phyloP scores from a whole-genome alignment of 92 coral and sea anemone species.

The Chrysogorgia sp. region DNA sequence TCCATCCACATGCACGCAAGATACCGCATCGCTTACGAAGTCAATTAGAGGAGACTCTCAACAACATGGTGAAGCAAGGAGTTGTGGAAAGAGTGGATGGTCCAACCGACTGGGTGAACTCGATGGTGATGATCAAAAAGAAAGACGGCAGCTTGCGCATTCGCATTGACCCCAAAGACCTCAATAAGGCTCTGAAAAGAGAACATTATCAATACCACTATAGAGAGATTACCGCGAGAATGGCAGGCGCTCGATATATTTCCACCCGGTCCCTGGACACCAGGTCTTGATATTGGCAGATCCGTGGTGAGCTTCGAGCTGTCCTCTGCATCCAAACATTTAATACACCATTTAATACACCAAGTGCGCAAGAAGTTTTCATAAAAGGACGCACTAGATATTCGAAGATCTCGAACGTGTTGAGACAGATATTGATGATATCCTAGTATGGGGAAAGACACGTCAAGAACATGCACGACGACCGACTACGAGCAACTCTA shows the following conservation, averaged over 20 bases:
- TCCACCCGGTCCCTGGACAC: slow-evolving; percentile 11
- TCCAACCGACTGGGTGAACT: slow-evolving; percentile 31
- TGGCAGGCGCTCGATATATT: slow-evolving; percentile 9
- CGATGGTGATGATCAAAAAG: slow-evolving; percentile 19
- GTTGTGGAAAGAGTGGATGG: slow-evolving; percentile 17
- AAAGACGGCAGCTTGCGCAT: slow-evolving; percentile 18
- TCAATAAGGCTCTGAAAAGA: slow-evolving; percentile 14
- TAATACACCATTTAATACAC: slow-evolving; percentile 23
- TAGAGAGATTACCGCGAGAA: slow-evolving; percentile 8
- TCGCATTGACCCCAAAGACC: slow-evolving; percentile 12
- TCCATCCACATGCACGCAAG: slow-evolving; percentile 38
- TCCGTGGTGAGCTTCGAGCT: not conserved
- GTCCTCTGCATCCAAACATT: slow-evolving; percentile 9
- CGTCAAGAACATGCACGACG: slow-evolving; percentile 64
- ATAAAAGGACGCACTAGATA: slow-evolving; percentile 44
- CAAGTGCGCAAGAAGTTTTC: slow-evolving; percentile 48
- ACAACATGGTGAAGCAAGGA: slow-evolving; percentile 17
- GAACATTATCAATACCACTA: slow-evolving; percentile 38
- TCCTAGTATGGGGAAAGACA: slow-evolving; percentile 71
- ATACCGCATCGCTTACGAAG: slow-evolving; percentile 15
- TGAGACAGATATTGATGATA: slow-evolving; percentile 71
- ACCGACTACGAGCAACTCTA: slow-evolving; percentile 27
- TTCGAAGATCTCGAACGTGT: slow-evolving; percentile 58
- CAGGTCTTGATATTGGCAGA: slow-evolving; percentile 24
- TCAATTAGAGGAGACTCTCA: not conserved